phyloP scores from a whole-genome alignment of 2,888 invertebrate genomes.

The Cheilosia grossa region DNA sequence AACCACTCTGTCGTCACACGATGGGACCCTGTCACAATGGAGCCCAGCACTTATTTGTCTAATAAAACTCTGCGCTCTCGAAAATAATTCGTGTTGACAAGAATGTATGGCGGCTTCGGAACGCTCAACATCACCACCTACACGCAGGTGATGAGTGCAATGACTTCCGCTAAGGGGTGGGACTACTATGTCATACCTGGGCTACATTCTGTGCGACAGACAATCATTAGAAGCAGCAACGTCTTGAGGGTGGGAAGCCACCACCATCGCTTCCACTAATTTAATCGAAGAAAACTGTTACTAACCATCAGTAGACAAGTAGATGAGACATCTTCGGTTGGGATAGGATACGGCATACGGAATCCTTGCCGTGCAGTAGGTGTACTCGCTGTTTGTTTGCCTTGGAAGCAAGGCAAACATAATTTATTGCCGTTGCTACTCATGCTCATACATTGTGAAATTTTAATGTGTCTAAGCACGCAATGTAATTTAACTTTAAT shows the following conservation, averaged over 20 bases:
- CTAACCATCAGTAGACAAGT: constrained; percentile 70
- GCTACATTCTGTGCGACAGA: constrained; percentile 43
- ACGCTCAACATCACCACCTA: constrained; percentile 43
- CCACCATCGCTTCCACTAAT: constrained; percentile 64
- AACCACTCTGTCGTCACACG: constrained; percentile 52
- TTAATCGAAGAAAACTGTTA: constrained; percentile 75
- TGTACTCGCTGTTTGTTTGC: constrained; percentile 55
- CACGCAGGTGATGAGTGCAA: constrained; percentile 63
- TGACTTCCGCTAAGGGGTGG: constrained; percentile 61
- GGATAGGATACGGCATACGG: constrained; percentile 1
- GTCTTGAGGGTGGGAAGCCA: constrained; percentile 4
- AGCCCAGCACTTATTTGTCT: constrained; percentile 76
- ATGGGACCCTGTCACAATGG: constrained; percentile 73
- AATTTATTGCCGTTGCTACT: constrained; percentile 71
- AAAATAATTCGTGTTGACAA: constrained; percentile 77
- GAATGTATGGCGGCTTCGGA: constrained; percentile 66
- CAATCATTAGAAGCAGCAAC: constrained; percentile 50
- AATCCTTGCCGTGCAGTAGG: constrained; percentile 13
- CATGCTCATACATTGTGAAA: constrained; percentile 76
- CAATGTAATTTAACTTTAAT: constrained; percentile 84
- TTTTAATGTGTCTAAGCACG: constrained; percentile 84
- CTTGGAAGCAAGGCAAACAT: constrained; percentile 68
- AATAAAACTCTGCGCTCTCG: constrained; percentile 74
- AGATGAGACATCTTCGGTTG: constrained; percentile 67
- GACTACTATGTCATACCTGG: constrained; percentile 47